Conservation (phyloP, 2,888 invertebrate species). For the Mythimna ferrago region DNA sequence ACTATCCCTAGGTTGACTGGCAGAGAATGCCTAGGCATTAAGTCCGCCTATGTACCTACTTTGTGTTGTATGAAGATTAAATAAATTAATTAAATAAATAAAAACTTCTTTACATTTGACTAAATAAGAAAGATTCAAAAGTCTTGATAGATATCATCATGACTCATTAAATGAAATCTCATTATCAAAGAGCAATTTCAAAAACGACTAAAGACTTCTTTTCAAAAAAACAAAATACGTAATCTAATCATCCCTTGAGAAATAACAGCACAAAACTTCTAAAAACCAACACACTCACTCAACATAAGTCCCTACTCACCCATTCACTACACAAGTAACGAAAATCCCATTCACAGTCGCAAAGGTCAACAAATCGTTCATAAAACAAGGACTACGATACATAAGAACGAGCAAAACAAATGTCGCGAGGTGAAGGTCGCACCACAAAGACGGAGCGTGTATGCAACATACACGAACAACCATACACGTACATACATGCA, state of each 20-base stretch:
- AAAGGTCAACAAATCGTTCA: constrained; percentile 64
- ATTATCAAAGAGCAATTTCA: background rate
- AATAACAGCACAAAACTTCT: background rate
- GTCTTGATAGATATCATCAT: too few species aligned
- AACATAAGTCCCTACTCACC: constrained; percentile 1
- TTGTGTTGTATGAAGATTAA: too few species aligned
- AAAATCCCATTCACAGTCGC: constrained; percentile 48
- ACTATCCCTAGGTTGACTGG: too few species aligned
- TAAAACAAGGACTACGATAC: constrained; percentile 66
- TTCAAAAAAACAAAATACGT: background rate
- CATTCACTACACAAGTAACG: constrained; percentile 31
- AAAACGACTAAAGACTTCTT: background rate
- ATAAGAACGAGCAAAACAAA: constrained; percentile 67
- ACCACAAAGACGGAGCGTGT: constrained; percentile 70
- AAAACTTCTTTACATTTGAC: too few species aligned
- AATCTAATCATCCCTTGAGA: background rate
- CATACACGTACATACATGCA: constrained; percentile 40
- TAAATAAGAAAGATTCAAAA: too few species aligned
- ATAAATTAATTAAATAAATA: too few species aligned
- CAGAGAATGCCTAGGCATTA: too few species aligned
- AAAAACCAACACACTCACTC: constrained; percentile 2
- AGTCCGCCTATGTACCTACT: too few species aligned
- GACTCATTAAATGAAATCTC: too few species aligned
- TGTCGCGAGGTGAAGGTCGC: constrained; percentile 79
- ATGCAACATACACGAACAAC: constrained; percentile 42